A percentile compares a stretch with the other conserved stretches of the same genome.
phyloP scores from a whole-genome alignment of 2,113 vertebrate species.

The Gila orcuttii region DNA sequence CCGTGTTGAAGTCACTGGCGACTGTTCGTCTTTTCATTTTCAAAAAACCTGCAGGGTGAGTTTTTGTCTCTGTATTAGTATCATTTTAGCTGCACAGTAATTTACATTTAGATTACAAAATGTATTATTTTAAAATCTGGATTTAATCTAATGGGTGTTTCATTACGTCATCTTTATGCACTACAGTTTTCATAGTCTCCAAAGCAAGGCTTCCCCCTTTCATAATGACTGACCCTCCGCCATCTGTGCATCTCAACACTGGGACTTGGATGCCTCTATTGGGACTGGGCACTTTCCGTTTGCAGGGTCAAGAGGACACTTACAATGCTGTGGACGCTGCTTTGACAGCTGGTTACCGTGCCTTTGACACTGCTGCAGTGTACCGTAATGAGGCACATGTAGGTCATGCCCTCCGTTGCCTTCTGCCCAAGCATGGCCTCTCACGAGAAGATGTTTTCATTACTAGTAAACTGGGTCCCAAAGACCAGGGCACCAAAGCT shows the following conservation, averaged over 20 bases:
- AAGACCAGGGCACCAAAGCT: slow-evolving; percentile 74
- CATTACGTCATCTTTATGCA: neutral
- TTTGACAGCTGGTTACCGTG: slow-evolving; percentile 75
- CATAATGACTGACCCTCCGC: slow-evolving; percentile 50
- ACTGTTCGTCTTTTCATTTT: neutral
- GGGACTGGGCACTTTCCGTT: slow-evolving; percentile 81
- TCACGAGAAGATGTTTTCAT: slow-evolving; percentile 77
- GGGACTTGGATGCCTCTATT: slow-evolving; percentile 78
- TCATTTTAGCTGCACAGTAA: neutral
- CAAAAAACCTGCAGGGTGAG: neutral
- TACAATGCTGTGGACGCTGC: slow-evolving; percentile 74
- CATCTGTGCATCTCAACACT: slow-evolving; percentile 71
- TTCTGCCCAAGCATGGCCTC: slow-evolving; percentile 77
- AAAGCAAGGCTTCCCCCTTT: neutral
- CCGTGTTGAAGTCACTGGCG: neutral
- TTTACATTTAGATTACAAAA: no score
- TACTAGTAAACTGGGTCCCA: slow-evolving; percentile 80
- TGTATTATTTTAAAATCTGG: neutral
- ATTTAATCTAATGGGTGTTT: neutral
- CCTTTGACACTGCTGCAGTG: slow-evolving; percentile 82
- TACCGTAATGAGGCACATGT: slow-evolving; percentile 79
- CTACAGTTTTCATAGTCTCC: neutral
- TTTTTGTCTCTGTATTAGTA: neutral
- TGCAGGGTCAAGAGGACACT: slow-evolving; percentile 66
- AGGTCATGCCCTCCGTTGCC: slow-evolving; percentile 70